A percentile compares a stretch with the other conserved stretches of the same genome.
phyloP scores from a whole-genome alignment of 92 coral and sea anemone genomes.

The Virgularia gustaviana region DNA sequence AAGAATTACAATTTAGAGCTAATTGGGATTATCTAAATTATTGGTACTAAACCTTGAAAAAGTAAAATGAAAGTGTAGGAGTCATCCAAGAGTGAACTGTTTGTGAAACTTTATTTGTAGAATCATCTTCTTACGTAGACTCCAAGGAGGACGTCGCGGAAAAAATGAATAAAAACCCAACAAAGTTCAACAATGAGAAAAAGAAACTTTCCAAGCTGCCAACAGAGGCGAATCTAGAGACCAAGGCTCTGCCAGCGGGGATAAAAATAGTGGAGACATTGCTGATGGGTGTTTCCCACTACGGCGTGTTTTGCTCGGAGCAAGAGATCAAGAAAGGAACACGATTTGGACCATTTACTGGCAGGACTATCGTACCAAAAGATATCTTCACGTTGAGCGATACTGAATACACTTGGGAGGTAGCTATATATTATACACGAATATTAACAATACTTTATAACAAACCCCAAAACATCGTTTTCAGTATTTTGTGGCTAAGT shows the following conservation, averaged over 20 bases:
- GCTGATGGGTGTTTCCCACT: slow-evolving; percentile 71
- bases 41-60: too few species aligned
- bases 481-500: too few species aligned
- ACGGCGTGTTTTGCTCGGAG: slow-evolving; percentile 70
- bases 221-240: background rate
- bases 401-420: slow-evolving; percentile 88
- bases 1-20: too few species aligned
- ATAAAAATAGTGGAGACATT: slow-evolving; percentile 66
- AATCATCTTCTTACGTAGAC: slow-evolving; percentile 14
- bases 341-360: slow-evolving; percentile 88
- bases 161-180: background rate
- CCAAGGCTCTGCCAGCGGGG: slow-evolving; percentile 68
- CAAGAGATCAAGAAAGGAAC: slow-evolving; percentile 75
- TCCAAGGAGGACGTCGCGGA: background rate
- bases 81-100: too few species aligned
- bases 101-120: slow-evolving; percentile 3
- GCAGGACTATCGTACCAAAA: slow-evolving; percentile 55
- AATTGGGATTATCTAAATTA: too few species aligned
- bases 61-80: too few species aligned
- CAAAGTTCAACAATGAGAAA: background rate
- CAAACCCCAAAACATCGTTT: too few species aligned
- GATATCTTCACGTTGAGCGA: slow-evolving; percentile 51
- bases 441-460: too few species aligned
- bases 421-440: too few species aligned
- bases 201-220: background rate